Evolutionary conservation across 1,140 invertebrate species (phyloP).

Genomic region (Drosophila ficusphila): DNA sequence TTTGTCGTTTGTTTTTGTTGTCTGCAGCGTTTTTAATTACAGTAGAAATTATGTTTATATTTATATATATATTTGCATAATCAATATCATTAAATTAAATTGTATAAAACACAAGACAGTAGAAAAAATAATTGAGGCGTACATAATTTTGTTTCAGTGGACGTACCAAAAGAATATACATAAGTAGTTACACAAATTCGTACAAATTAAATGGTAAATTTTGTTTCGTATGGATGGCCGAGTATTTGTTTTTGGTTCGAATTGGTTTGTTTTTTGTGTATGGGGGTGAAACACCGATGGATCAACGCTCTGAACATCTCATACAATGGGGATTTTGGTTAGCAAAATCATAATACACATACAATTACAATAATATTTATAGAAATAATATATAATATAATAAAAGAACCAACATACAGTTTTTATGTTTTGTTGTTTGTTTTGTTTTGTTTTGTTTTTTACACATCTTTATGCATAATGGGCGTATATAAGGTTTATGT

Average conservation of each 20-base stretch:
- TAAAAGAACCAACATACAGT: slow-evolving; percentile 65
- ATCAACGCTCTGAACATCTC: slow-evolving; percentile 44
- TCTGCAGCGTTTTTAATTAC: slow-evolving; percentile 75
- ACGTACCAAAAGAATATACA: slow-evolving; percentile 52
- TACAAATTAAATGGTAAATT: slow-evolving; percentile 49
- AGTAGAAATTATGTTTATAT: slow-evolving; percentile 71
- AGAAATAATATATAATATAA: slow-evolving; percentile 60
- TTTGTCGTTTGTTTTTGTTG: slow-evolving; percentile 37
- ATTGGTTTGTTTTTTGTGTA: slow-evolving; percentile 49
- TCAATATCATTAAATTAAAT: slow-evolving; percentile 66
- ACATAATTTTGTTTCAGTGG: slow-evolving; percentile 56
- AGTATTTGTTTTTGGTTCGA: slow-evolving; percentile 77
- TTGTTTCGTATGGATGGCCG: slow-evolving; percentile 56
- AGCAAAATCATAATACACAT: slow-evolving; percentile 66
- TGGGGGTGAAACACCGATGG: slow-evolving; percentile 49
- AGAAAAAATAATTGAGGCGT: slow-evolving; percentile 42
- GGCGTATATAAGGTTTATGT: slow-evolving; percentile 73
- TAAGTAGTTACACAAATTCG: slow-evolving; percentile 40
- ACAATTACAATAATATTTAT: slow-evolving; percentile 51
- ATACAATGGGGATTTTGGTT: slow-evolving; percentile 39
- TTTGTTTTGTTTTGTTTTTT: slow-evolving; percentile 63
- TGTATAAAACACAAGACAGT: slow-evolving; percentile 51
- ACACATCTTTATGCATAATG: slow-evolving; percentile 48
- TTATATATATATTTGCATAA: slow-evolving; percentile 78
- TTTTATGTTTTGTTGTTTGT: slow-evolving; percentile 35